Percentiles rank a stretch among this genome's conserved stretches.
phyloP scores from a whole-genome alignment of 2,113 vertebrate species.

The Mionectes macconnelli region DNA sequence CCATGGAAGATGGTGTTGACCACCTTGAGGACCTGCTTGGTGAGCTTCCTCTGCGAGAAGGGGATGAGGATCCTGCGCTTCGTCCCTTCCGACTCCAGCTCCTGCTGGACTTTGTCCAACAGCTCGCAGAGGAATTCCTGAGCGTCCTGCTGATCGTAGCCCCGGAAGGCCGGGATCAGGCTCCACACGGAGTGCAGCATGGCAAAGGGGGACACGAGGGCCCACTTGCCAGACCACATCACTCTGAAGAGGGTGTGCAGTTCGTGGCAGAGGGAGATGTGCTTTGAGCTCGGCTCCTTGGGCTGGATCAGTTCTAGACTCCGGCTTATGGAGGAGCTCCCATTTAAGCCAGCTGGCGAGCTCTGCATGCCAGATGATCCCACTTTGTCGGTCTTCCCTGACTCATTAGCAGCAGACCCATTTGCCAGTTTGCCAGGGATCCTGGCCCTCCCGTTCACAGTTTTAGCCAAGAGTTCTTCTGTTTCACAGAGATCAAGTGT shows the following conservation, averaged over 20 bases:
- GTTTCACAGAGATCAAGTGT: conserved; percentile 94
- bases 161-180: conserved; percentile 94
- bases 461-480: conserved; percentile 90
- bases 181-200: conserved; percentile 99
- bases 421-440: conserved; percentile 69
- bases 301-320: conserved; percentile 88
- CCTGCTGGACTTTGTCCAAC: conserved; percentile 97
- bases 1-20: conserved; percentile 99
- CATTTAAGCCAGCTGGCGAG: conserved; percentile 72
- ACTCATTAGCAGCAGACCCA: conserved; percentile 63
- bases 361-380: conserved; percentile 69
- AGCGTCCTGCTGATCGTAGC: conserved; percentile 97
- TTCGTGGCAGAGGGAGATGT: conserved; percentile 97
- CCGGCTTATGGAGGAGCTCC: conserved; percentile 73
- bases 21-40: conserved; percentile 98
- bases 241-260: conserved; percentile 97
- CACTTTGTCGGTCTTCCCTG: conserved; percentile 64
- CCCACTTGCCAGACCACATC: conserved; percentile 99
- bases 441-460: conserved; percentile 78
- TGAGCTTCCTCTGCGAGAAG: conserved; percentile 95
- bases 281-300: conserved; percentile 92
- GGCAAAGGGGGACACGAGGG: conserved; percentile 95
- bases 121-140: conserved; percentile 98
- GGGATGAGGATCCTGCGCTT: conserved; percentile 92
- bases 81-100: conserved; percentile 92